A percentile compares a stretch with the other conserved stretches of the same genome.
Evolutionary conservation across 2,888 invertebrate genomes (phyloP).

Genomic region (Parnassius smintheus): DNA sequence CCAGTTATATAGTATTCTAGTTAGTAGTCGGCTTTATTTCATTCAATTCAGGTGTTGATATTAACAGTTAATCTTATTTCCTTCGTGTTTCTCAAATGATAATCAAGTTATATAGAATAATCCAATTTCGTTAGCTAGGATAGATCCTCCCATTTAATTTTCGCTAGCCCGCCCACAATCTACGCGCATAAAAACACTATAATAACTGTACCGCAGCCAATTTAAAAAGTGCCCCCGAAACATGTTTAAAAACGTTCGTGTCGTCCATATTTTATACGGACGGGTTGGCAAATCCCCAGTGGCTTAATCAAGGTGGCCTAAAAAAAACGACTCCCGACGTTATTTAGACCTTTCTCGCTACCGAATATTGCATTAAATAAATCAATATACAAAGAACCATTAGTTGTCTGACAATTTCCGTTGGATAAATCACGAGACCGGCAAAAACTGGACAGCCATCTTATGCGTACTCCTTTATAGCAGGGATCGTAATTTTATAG

Average conservation of each 20-base stretch:
- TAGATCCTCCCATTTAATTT: constrained; percentile 62
- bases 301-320: constrained; percentile 58
- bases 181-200: constrained; percentile 61
- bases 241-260: constrained; percentile 34
- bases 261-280: constrained; percentile 41
- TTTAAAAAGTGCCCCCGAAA: constrained; percentile 43
- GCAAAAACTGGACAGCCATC: constrained; percentile 58
- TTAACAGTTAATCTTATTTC: constrained; percentile 32
- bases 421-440: constrained; percentile 71
- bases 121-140: constrained; percentile 46
- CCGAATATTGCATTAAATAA: constrained; percentile 77
- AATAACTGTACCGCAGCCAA: constrained; percentile 53
- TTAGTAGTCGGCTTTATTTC: no score
- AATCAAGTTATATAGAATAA: constrained; percentile 50
- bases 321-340: constrained; percentile 57
- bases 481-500: constrained; percentile 39
- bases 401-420: constrained; percentile 79
- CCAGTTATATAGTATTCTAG: no score
- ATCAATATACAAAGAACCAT: constrained; percentile 80
- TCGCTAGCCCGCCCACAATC: constrained; percentile 56
- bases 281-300: constrained; percentile 49
- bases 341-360: constrained; percentile 67
- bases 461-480: constrained; percentile 55
- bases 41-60: constrained; percentile 12
- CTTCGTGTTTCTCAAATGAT: constrained; percentile 45